These are phyloP conservation scores for Daboia siamensis DNA, from an alignment of 2,113 vertebrate species.

Conservation along the genomic window DNA sequence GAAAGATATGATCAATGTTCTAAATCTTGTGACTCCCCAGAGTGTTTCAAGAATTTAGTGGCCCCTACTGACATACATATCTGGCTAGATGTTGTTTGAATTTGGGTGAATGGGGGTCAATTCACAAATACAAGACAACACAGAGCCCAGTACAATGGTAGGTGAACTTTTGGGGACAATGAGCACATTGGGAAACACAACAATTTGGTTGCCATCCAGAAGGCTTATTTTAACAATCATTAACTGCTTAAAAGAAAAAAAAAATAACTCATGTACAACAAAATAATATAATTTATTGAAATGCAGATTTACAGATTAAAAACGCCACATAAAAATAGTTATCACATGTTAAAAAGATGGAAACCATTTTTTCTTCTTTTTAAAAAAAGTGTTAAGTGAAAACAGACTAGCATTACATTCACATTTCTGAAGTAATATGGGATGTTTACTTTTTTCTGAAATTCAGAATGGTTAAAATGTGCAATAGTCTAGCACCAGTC, in stretches of 20 bases:
- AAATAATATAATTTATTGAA: conserved; percentile 21
- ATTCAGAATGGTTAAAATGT: conserved; percentile 11
- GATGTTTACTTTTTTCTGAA: background rate
- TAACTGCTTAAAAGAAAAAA: background rate
- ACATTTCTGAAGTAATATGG: conserved; percentile 32
- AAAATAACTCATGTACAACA: background rate
- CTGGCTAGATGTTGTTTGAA: background rate
- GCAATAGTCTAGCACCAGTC: conserved; percentile 11
- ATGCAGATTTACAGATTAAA: conserved; percentile 15
- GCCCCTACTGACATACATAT: background rate
- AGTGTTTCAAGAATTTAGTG: background rate
- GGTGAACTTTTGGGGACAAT: background rate
- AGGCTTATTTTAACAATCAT: background rate
- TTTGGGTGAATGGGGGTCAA: background rate
- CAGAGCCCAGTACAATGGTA: background rate
- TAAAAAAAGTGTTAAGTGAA: conserved; percentile 5
- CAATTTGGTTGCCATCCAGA: background rate
- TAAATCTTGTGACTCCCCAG: background rate
- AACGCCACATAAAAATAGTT: conserved; percentile 1
- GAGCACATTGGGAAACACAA: background rate
- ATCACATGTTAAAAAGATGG: conserved; percentile 3
- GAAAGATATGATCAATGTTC: background rate
- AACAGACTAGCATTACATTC: conserved; percentile 43
- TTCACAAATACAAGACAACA: background rate
- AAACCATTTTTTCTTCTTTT: conserved; percentile 22